phyloP scores from a whole-genome alignment of 2,797 vertebrate species.

The Eleutherodactylus coqui region DNA sequence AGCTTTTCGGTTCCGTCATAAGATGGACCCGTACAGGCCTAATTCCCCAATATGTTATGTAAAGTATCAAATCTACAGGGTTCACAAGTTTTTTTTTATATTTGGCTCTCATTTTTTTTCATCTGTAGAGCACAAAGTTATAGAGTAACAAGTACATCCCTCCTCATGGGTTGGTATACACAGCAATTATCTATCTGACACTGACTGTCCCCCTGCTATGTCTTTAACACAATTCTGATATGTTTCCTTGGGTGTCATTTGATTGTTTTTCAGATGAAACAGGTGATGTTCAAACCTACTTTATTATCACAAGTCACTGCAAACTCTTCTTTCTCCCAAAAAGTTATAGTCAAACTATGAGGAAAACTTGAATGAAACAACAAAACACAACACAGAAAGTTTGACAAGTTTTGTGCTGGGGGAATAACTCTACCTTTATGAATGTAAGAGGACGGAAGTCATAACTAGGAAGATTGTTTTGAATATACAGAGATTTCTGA shows the following conservation, averaged over 20 bases:
- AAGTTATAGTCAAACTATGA: neutral
- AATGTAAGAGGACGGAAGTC: constrained; percentile 10
- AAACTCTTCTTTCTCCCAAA: neutral
- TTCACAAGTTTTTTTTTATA: too few relatives aligned
- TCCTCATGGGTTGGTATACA: neutral
- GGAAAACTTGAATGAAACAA: neutral
- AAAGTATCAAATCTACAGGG: too few relatives aligned
- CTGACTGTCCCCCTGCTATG: neutral
- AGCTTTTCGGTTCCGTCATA: too few relatives aligned
- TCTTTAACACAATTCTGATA: neutral
- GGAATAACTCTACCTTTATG: neutral
- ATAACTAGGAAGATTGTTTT: constrained; percentile 42
- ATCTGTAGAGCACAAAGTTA: neutral
- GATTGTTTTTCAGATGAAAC: neutral
- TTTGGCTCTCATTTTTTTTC: neutral
- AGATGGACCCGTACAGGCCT: too few relatives aligned
- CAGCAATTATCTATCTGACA: neutral
- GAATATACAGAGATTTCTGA: constrained; percentile 31
- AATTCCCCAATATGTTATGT: too few relatives aligned
- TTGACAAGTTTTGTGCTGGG: neutral
- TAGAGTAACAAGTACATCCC: neutral
- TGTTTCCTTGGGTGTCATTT: neutral
- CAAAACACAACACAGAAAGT: neutral
- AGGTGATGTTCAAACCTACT: neutral
- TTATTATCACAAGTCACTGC: neutral